phyloP scores from a whole-genome alignment of 2,113 vertebrate species.

The Catharus bicknelli region DNA sequence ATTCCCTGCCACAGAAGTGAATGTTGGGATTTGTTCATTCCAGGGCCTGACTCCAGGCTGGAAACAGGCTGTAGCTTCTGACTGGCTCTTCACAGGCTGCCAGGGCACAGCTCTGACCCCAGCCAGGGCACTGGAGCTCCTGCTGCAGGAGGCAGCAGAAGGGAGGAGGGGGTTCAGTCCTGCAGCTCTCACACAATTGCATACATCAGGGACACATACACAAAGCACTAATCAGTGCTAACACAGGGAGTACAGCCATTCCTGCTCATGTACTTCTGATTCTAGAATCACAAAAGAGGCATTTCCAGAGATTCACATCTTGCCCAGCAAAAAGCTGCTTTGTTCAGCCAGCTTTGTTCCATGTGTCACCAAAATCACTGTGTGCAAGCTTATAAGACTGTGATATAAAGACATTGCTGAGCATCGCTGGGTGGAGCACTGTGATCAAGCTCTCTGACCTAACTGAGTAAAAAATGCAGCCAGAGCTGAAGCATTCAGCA shows the following conservation, averaged over 20 bases:
- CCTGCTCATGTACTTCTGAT: neutral
- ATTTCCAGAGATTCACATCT: neutral
- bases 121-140: neutral
- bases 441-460: neutral
- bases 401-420: neutral
- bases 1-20: neutral
- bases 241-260: neutral
- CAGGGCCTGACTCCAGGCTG: neutral
- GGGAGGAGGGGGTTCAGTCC: neutral
- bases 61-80: neutral
- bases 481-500: neutral
- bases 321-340: neutral
- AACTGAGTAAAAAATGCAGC: neutral
- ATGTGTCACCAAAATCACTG: neutral
- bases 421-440: neutral
- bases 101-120: neutral
- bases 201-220: neutral
- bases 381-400: neutral
- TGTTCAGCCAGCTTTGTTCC: neutral
- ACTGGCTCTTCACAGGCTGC: neutral
- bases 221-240: neutral
- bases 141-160: neutral
- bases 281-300: neutral
- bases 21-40: fast-evolving
- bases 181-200: neutral